Base-by-base conservation (phyloP, 2,888 invertebrate genomes). In the Agrotis ipsilon region DNA sequence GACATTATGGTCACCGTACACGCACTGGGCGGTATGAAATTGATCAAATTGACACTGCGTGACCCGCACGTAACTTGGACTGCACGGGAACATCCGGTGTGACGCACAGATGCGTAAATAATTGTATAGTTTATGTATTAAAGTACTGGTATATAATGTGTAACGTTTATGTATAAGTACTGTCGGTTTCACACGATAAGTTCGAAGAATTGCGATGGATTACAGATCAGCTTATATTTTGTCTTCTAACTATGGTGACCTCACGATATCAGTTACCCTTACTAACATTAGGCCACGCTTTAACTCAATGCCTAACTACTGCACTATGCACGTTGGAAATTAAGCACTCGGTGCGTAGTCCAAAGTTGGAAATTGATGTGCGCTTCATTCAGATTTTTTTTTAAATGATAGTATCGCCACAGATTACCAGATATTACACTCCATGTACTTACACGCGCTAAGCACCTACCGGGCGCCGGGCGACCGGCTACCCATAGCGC, bases 11-110 rank as follows among this genome's bases (percentile, higher is more conserved):
- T 49, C 77, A 81, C 81, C 83, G 72, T 81, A 83, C 73, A 58
- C 77, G 32, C 51, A 59, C 57, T 71, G 74, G 78, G 77, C 49
- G 85, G 81, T 68, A 81, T 68, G 58, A 68, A 85, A 76, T 72
- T 80, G 76, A 83, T 84, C 81, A 83, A 82, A 79, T 83, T 84
- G 85, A 79, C 83, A 84, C 75, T 71, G 74, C 80, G 63, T 80
- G 83, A 84, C 85, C 85, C 71, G 73, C 61, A 68, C 72, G 69
- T 60, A 66, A 61, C 72, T 5, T 51, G 63, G 61, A 55, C 55
- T 46, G 68, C 59, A 58, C 70, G 55, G 49, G n/a, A 45, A 78
- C 80, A 84, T 84, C 85, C 83, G 83, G 79, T 68, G 67, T 71
- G 49, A 57, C 66, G 68, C 27, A 54, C 54, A 64, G 48, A 45